phyloP scores from a whole-genome alignment of 2,797 vertebrate species.

The Sciaenops ocellatus region DNA sequence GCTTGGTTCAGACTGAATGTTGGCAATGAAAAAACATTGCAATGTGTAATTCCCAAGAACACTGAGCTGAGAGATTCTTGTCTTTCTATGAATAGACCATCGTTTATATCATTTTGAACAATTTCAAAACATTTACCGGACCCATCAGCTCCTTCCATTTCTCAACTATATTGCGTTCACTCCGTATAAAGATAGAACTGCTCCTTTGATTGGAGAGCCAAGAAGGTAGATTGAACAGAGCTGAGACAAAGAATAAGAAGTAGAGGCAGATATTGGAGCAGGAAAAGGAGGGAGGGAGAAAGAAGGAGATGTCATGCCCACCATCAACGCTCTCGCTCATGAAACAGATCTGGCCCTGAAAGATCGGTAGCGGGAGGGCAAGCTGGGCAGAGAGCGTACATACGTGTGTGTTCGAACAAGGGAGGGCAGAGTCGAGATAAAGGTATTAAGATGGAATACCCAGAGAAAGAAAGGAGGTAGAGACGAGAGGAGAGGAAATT shows the following conservation, averaged over 20 bases:
- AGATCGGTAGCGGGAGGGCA: slow-evolving; percentile 23
- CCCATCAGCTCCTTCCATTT: not conserved
- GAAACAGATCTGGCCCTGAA: slow-evolving; percentile 46
- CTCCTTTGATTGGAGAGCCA: slow-evolving; percentile 14
- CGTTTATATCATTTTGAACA: no score
- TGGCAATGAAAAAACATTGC: not conserved
- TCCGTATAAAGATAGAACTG: not conserved
- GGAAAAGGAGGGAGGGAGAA: not conserved
- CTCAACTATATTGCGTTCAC: not conserved
- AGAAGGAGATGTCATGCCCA: slow-evolving; percentile 15
- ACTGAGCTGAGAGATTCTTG: not conserved
- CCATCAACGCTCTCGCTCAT: slow-evolving; percentile 50
- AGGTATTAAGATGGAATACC: slow-evolving; percentile 8
- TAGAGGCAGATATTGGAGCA: not conserved
- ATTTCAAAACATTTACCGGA: not conserved
- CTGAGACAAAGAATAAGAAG: slow-evolving; percentile 19
- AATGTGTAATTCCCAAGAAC: not conserved
- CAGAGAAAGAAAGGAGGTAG: not conserved
- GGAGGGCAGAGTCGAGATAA: slow-evolving; percentile 45
- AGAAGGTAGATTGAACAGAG: not conserved
- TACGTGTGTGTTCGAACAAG: slow-evolving; percentile 22
- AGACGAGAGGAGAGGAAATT: slow-evolving; percentile 1
- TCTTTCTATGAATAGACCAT: no score
- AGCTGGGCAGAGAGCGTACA: slow-evolving; percentile 15
- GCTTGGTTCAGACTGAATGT: not conserved